phyloP scores from a whole-genome alignment of 2,797 vertebrate genomes.

The Lepilemur septentrionalis region DNA sequence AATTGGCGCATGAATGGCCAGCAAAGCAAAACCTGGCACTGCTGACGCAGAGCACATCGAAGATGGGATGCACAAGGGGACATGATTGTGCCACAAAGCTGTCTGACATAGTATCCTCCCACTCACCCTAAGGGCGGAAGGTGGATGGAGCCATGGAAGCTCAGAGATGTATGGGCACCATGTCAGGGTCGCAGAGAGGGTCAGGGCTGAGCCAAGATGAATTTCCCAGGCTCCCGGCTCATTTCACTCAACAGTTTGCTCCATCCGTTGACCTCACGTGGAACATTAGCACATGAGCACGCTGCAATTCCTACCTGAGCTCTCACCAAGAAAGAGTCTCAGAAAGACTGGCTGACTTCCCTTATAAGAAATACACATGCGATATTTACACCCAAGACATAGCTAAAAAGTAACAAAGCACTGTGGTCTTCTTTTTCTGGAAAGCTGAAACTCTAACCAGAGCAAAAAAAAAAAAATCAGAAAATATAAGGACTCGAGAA shows the following conservation, averaged over 20 bases:
- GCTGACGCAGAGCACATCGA: not conserved
- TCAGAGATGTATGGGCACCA: not conserved
- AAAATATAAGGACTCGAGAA: not conserved
- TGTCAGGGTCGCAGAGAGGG: not conserved
- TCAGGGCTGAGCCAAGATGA: not conserved
- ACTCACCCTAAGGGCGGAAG: rapidly evolving
- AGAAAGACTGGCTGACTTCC: not conserved
- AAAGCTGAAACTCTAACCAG: not conserved
- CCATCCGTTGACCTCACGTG: not conserved
- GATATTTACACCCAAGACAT: not conserved
- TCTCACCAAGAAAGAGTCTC: not conserved
- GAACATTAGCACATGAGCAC: not conserved
- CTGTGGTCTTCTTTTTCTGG: not conserved
- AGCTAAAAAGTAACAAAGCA: not conserved
- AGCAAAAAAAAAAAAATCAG: not conserved
- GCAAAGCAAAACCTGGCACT: not conserved
- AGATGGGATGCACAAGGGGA: not conserved
- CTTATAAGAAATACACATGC: not conserved
- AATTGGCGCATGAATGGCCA: not conserved
- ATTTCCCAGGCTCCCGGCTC: not conserved
- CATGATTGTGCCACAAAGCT: rapidly evolving
- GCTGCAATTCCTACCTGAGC: not conserved
- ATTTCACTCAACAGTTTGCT: not conserved
- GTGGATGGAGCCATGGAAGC: not conserved
- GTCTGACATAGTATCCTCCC: rapidly evolving